Base-by-base conservation (phyloP, 2,797 vertebrate genomes). In the Erethizon dorsatum region DNA sequence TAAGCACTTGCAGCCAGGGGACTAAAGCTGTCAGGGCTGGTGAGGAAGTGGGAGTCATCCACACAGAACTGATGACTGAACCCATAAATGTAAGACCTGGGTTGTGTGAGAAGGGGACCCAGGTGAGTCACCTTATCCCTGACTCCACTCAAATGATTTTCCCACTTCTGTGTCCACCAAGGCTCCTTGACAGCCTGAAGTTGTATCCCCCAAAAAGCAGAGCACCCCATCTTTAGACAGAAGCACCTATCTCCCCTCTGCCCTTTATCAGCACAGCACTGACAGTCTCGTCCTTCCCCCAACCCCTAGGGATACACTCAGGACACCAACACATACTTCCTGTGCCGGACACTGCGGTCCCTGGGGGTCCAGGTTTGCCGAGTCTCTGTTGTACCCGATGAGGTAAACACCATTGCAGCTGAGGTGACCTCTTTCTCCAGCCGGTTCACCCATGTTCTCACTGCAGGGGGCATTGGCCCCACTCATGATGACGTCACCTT, bases 401-500 rank as follows among this genome's bases (percentile, higher is more conserved):
- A 99, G 13, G 99, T 99, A 78, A 99, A 99, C 15, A 95, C 99
- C 94, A 99, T 99, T 0, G 99, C 99, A 1, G 95, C 97, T 0
- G 99, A 99, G 97, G 99, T 99, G 80, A 97, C 99, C 0, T 56
- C 98, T 14, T 99, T 99, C 2, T 98, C 99, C 0, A 37, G 98
- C 26, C 99, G 98, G 47, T 99, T 99, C 95, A 99, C 99, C 6
- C 99, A 99, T 28, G 99, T 99, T 88, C 98, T 99, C 95, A 99
- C 99, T 0, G 99, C 99, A 0, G 99, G 99, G 0, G 99, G 99
- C 88, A 99, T 99, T 0, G 99, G 99, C 28, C 99, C 99, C 97
- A 99, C 99, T 0, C 99, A 99, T 0, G 99, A 99, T 0, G 99
- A 99, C 0, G 99, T 99, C 71, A 99, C 99, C 67, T 99, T 99